These are phyloP conservation scores for Leucoptera coffeella DNA, from an alignment of 2,888 invertebrate species.

Conservation along the genomic window DNA sequence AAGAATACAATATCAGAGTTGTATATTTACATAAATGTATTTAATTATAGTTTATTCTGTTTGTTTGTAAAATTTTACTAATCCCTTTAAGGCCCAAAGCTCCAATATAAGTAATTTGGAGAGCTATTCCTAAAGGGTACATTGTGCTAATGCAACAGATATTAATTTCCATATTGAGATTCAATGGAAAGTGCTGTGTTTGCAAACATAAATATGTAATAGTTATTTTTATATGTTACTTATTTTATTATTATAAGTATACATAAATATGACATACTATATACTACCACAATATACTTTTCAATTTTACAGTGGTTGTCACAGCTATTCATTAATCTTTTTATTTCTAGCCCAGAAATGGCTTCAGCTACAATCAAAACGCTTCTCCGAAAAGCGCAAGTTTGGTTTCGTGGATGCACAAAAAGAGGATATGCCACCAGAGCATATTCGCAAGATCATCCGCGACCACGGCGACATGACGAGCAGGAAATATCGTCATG, in stretches of 20 bases:
- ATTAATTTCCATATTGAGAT: not conserved
- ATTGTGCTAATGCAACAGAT: constrained; percentile 11
- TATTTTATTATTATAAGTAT: too few relatives aligned
- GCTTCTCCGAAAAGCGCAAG: constrained; percentile 96
- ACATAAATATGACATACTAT: too few relatives aligned
- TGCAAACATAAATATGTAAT: too few relatives aligned
- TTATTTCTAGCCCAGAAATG: constrained; percentile 78
- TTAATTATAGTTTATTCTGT: too few relatives aligned
- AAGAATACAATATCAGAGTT: too few relatives aligned
- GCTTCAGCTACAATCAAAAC: constrained; percentile 97
- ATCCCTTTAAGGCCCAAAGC: constrained; percentile 9
- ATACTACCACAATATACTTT: too few relatives aligned
- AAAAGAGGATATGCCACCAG: constrained; percentile 99
- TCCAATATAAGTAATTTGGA: constrained; percentile 10
- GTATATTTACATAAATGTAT: too few relatives aligned
- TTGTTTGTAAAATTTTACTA: constrained; percentile 3
- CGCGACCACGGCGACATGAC: constrained; percentile 99
- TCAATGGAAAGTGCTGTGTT: constrained; percentile 25
- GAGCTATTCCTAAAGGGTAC: constrained; percentile 13
- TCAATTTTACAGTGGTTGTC: too few relatives aligned
- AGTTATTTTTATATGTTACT: too few relatives aligned
- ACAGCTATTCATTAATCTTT: constrained; percentile 1
- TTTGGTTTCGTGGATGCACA: constrained; percentile 98
- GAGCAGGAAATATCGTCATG: constrained; percentile 96
- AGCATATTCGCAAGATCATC: constrained; percentile 98